Conservation (phyloP, 2,113 vertebrate species). For the Anhinga anhinga region DNA sequence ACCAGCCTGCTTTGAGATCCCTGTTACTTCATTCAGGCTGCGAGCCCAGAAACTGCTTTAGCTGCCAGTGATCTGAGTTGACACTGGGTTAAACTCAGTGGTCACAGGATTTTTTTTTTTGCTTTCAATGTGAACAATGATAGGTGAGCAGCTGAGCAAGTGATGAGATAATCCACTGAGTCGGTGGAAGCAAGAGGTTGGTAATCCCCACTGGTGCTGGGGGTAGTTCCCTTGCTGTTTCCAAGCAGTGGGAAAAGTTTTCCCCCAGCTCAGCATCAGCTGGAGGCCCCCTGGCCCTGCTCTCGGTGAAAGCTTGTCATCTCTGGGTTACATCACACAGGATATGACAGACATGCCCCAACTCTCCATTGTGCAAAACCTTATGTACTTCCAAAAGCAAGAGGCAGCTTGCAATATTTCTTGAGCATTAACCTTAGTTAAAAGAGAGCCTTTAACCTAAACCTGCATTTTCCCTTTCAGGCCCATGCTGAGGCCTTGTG, state of each 20-base stretch:
- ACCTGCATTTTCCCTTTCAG: background rate
- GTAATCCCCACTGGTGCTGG: background rate
- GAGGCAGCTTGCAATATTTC: background rate
- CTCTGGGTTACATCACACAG: background rate
- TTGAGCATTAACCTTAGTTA: background rate
- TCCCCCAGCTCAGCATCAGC: background rate
- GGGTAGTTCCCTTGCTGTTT: background rate
- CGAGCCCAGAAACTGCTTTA: background rate
- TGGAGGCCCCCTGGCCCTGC: background rate
- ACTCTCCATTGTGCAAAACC: background rate
- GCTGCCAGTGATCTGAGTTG: background rate
- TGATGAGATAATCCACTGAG: background rate
- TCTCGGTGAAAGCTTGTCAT: background rate
- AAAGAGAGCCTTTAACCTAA: background rate
- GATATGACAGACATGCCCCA: fast-evolving
- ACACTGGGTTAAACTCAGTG: background rate
- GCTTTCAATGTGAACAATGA: background rate
- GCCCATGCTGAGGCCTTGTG: background rate
- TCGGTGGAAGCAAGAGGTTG: background rate
- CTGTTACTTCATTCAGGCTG: background rate
- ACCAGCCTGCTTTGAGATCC: background rate
- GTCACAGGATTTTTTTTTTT: background rate
- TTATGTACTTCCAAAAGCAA: background rate
- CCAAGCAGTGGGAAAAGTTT: background rate
- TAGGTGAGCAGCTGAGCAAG: background rate